These are phyloP conservation scores for Cladopsammia gracilis DNA, from an alignment of 64 coral and sea anemone genomes.

Conservation along the genomic window DNA sequence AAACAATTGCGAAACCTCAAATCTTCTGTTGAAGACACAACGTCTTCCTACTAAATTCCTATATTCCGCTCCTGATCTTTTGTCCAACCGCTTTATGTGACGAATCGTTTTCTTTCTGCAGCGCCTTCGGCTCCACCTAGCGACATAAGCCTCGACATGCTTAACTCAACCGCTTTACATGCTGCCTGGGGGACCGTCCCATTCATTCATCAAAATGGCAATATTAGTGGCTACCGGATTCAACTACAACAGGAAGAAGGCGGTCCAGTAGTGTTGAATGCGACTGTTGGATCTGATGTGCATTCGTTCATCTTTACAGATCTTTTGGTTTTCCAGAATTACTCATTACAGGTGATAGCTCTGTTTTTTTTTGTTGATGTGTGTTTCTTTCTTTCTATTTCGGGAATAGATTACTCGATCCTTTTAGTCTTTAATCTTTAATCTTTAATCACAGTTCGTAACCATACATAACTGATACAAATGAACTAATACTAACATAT, in stretches of 20 bases:
- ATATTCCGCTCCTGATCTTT: too few species aligned
- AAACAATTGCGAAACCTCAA: too few species aligned
- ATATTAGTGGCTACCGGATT: conserved; percentile 1
- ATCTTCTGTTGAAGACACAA: too few species aligned
- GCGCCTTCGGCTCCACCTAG: background rate
- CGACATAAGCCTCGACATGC: background rate
- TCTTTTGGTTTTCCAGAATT: conserved; percentile 11
- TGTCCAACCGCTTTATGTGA: too few species aligned
- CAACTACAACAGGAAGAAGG: background rate
- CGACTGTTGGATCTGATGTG: background rate
- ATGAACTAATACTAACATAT: too few species aligned
- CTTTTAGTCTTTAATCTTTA: too few species aligned
- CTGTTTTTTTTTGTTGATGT: too few species aligned
- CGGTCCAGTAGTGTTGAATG: background rate
- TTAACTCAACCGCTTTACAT: background rate
- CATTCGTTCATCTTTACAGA: background rate
- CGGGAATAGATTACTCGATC: too few species aligned
- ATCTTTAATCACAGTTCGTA: too few species aligned
- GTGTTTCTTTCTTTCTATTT: too few species aligned
- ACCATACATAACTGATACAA: too few species aligned
- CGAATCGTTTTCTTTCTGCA: background rate
- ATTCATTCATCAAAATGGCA: conserved; percentile 22
- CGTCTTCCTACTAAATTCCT: too few species aligned
- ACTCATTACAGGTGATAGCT: background rate
- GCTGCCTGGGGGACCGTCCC: background rate